Evolutionary conservation across 2,797 vertebrate species (phyloP), one percentile per base, ranked within the genome.

Genomic region (Helicolenus hilgendorfi): DNA sequence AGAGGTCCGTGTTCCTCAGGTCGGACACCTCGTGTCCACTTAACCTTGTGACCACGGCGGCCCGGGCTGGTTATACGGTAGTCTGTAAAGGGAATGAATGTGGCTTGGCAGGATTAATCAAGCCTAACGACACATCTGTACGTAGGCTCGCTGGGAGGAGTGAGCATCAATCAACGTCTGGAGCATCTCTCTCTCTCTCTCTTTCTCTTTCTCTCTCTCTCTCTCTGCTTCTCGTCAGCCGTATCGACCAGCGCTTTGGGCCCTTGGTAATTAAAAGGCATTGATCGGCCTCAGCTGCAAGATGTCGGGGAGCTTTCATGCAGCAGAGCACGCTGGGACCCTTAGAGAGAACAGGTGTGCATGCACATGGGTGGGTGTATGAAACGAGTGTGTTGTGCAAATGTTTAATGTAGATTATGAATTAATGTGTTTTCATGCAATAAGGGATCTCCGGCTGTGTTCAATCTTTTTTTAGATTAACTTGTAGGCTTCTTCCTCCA

Each of bases 191-290:
- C 60, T 41, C 64, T 60, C 77, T 74, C 75, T 72, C 20, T 72
- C 76, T 84, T 87, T 90, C 73, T 75, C 90, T 83, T 35, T 53
- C 36, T 29, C 41, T 5, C 53, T 36, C 69, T 82, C 84, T 84
- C 81, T 81, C 92, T 76, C 84, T 84, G 83, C 91, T 92, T 93
- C 81, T 81, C 89, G 86, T 96, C 96, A 95, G 94, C 92, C 88
- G 81, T 94, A 97, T 97, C 89, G 96, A 97, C 90, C 94, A 38
- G 85, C 14, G 88, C 93, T 93, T 89, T 89, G 93, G 95, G 93
- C 94, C 94, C 89, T 87, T 92, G 95, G 95, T 97, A 98, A 98
- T 97, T 97, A 97, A 97, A 97, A 97, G 94, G 55, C 95, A 98
- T 98, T 94, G 97, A 97, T 97, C 91, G 80, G 65, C 82, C 76